Evolutionary conservation across 2,888 invertebrate genomes (phyloP), one percentile per base, ranked within the genome.

Genomic region (Aplocera efformata): DNA sequence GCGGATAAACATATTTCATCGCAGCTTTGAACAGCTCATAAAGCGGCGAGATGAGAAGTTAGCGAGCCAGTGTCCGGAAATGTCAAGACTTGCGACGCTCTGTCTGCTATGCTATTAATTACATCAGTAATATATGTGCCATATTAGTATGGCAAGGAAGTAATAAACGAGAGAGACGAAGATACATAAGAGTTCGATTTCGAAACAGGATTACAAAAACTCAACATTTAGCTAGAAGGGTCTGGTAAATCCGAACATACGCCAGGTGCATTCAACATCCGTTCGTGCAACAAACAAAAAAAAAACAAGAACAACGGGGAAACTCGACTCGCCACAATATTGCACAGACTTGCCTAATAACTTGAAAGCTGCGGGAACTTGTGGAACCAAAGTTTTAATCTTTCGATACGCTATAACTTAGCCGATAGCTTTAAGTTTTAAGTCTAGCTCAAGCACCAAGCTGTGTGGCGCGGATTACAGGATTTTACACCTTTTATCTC

Each of bases 201-300:
- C 10, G 28, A 43, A 44, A 34, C 34, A 33, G 38, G 38, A 50
- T 42, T 49, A 60, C 58, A 62, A 55, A 57, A 54, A 43, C 31
- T 10, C 11, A 11, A 27, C 26, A 47, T 51, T 53, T 49, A 45
- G 48, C 41, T 41, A 52, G 37, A 53, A 59, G 51, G 52, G 38
- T 41, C 50, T 52, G 52, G 55, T 64, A 71, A 71, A 70, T 35
- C 42, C 46, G 56, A 63, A 59, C 50, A 53, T 49, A 60, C 58
- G 70, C 86, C 86, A 85, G 85, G 86, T 86, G 86, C 80, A 66
- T 61, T 65, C 63, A 58, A 72, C 76, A 82, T 83, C 84, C 83
- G 80, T 63, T 58, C 60, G 50, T 57, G 62, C 48, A 51, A 36
- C 50, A 60, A 63, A 58, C 66, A 78, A 76, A 79, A 72, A 78